Base-by-base conservation (phyloP, 2,888 invertebrate species). In the Lepidonotus clava region DNA sequence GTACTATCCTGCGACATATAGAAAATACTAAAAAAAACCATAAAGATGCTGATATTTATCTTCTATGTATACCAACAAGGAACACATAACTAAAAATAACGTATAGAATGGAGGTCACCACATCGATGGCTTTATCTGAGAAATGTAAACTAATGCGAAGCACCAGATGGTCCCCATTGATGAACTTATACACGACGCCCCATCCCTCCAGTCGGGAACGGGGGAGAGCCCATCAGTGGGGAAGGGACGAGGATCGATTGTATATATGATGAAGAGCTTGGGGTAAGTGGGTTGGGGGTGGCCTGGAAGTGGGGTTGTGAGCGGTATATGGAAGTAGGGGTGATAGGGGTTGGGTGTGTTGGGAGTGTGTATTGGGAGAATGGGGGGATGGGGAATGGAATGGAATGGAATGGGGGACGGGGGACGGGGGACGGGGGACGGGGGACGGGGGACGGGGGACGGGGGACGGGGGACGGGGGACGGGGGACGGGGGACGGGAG, bases 71-170 rank as follows among this genome's bases (percentile, higher is more conserved):
- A 8, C 36, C 38, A 71, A 21, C 8, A 18, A 18, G 46, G 46
- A 46, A 18, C 8, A 18, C 8, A 18, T 18, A 18, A 18, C 8
- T 11, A 18, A 18, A 18, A 18, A 46, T 46, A 18, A 18, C 8
- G 18, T 8, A 46, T 46, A 46, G 46, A 46, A 71, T n/a, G 71
- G 36, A 34, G 71, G 71, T 34, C 14, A 18, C 36, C 34, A 71
- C 8, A 11, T 14, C 36, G 34, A 11, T 38, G 38, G 36, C 21
- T 24, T 71, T 71, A 71, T 71, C 71, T 36, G 36, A 38, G 71
- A 34, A 71, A 71, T 71, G 71, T 71, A 71, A 32, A 71, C 71
- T 71, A 71, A 71, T 71, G 71, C 71, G 71, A 38, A 24, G 14
- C 6, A 11, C 71, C 71, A 71, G 71, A 71, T 71, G 71, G 38